Conservation (phyloP, 2,888 invertebrate genomes). For the Alitta virens region DNA sequence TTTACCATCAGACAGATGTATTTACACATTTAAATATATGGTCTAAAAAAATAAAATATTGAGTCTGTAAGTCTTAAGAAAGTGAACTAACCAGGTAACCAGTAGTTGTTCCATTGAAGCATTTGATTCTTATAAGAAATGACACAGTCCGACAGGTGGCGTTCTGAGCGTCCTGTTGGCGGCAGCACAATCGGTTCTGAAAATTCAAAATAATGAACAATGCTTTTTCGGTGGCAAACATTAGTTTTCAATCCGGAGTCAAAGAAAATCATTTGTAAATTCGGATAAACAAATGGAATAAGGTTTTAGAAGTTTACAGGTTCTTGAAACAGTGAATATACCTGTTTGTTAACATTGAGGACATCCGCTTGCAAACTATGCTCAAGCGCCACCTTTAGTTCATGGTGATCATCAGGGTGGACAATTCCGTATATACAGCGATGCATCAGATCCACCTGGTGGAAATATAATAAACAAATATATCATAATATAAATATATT, state of each 20-base stretch:
- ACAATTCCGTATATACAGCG: slow-evolving; percentile 45
- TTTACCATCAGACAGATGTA: no score
- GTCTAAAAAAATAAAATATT: no score
- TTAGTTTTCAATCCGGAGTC: no score
- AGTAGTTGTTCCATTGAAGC: slow-evolving; percentile 42
- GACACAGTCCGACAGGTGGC: slow-evolving; percentile 28
- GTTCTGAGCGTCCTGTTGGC: neutral
- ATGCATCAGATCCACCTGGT: slow-evolving; percentile 48
- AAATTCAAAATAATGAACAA: neutral
- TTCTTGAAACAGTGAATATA: neutral
- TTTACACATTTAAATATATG: no score
- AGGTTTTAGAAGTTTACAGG: neutral
- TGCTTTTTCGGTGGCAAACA: no score
- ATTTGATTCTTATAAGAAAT: slow-evolving; percentile 44
- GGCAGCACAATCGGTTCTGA: neutral
- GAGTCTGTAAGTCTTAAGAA: no score
- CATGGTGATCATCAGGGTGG: slow-evolving; percentile 40
- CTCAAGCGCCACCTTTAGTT: slow-evolving; percentile 36
- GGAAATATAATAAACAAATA: neutral
- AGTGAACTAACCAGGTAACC: slow-evolving; percentile 43
- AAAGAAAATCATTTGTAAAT: no score
- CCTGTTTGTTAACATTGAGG: neutral
- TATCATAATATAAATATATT: neutral
- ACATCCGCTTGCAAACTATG: neutral
- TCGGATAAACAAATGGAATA: no score